phyloP scores from a whole-genome alignment of 2,113 vertebrate species.

The Callopanchax toddi region DNA sequence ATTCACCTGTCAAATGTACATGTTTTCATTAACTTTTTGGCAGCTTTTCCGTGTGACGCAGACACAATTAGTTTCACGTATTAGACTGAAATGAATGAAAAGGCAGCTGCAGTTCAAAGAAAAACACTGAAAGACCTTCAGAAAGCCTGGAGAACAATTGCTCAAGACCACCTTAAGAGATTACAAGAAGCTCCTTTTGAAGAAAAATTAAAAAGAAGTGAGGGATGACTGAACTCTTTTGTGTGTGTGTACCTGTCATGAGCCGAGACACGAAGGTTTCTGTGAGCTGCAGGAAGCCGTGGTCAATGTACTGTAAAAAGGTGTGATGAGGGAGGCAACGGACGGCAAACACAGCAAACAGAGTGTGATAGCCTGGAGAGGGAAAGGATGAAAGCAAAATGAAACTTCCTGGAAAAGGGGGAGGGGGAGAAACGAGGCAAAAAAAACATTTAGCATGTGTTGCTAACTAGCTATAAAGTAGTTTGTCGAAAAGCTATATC shows the following conservation, averaged over 20 bases:
- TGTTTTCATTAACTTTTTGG: not conserved
- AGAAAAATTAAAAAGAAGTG: not conserved
- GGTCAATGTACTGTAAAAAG: conserved; percentile 90
- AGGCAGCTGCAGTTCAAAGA: not conserved
- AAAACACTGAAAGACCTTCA: not conserved
- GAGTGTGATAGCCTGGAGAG: conserved; percentile 87
- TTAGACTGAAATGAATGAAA: not conserved
- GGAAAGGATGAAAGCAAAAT: not conserved
- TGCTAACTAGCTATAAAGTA: no score
- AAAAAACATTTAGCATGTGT: no score
- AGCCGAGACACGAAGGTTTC: conserved; percentile 85
- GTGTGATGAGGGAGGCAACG: conserved; percentile 88
- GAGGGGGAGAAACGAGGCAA: not conserved
- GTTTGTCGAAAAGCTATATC: no score
- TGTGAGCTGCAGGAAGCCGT: conserved; percentile 83
- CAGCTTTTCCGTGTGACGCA: not conserved
- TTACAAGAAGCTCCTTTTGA: not conserved
- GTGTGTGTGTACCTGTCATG: conserved; percentile 77
- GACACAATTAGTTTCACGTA: not conserved
- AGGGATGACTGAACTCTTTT: not conserved
- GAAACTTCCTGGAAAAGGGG: no score
- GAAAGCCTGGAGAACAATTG: not conserved
- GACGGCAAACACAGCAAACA: conserved; percentile 84
- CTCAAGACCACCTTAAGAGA: not conserved
- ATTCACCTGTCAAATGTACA: no score